Base-by-base conservation (phyloP, 2,113 vertebrate species). In the Solea senegalensis region DNA sequence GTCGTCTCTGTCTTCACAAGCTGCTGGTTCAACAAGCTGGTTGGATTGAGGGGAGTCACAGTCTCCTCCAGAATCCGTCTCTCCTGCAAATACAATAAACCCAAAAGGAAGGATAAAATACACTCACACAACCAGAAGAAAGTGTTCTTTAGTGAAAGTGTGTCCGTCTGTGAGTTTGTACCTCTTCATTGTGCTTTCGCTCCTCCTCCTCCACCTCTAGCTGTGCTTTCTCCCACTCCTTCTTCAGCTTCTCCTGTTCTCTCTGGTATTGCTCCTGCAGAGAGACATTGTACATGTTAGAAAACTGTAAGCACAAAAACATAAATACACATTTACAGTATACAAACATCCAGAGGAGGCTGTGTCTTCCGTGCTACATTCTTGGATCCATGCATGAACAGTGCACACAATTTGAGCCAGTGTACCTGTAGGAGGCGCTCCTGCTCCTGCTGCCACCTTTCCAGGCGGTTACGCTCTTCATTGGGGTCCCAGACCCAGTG, bases 401-500 rank as follows among this genome's bases (percentile, higher is more conserved):
- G 21, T 21, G 21, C 21, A 81, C 74, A 16, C 44, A 59, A 65
- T 67, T 72, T 62, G 34, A 78, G 78, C 53, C 72, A 69, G 46
- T 87, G 76, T 94, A 99, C 98, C 96, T 99, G 95, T 83, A 99
- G 96, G 80, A 96, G 86, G 76, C 96, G 96, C 40, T 99, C 97
- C 88, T 99, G 98, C 81, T 98, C 96, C 70, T 95, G 95, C 43
- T 99, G 98, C 98, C 98, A 99, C 74, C 92, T 95, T 83, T 99
- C 97, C 90, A 97, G 96, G 9, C 96, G 95, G 78, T 93, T 95
- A 78, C 97, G 95, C 77, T 99, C 97, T 79, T 98, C 97, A 90
- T 97, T 96, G 9, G 97, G 97, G 92, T 99, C 96, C 97, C 98
- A 99, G 3, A 96, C 94, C 96, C 97, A 97, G 93, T 95, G 95